Base-by-base conservation (phyloP, 2,113 vertebrate species). In the Micromys minutus region DNA sequence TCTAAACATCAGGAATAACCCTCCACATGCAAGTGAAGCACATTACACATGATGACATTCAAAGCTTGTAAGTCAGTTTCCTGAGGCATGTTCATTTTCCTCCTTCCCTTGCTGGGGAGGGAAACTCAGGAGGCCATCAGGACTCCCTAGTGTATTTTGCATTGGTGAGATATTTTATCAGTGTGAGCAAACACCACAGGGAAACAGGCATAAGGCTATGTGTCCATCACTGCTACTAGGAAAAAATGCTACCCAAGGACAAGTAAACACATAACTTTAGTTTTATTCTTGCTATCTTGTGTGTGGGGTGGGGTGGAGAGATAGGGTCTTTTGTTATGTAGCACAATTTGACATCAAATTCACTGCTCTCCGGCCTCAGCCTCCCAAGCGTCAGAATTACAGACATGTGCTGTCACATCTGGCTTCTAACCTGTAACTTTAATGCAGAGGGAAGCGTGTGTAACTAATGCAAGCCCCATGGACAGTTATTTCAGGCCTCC, bases 401-500 rank as follows among this genome's bases (percentile, higher is more conserved):
- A 59, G 47, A 57, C 17, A 72, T 21, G 21, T 55, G 67, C 52
- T 15, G 19, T 55, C 50, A 72, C 13, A 55, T 26, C 47, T 71
- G 47, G 45, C 65, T 69, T 55, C 85, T n/a, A 24, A 52, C 15
- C 47, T 4, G 26, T 29, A 75, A 86, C 52, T 87, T 86, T 86
- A 74, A 92, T 10, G 67, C 0, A 83, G 13, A 96, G 29, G 45
- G 36, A 8, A 72, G 39, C 65, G 13, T 2, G 45, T 19, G 50
- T 87, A 26, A 93, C 61, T 81, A 97, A 71, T 24, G 36, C 1
- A 87, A 93, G 12, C 39, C 81, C 63, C 31, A 69, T 15, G 50
- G 50, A 65, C 75, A 63, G 67, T 85, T 47, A 95, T n/a, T 47
- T 87, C 79, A 89, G 52, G 63, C 17, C n/a, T 88, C 88, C n/a